Evolutionary conservation across 2,797 vertebrate species (phyloP), one percentile per base, ranked within the genome.

Genomic region (Phoxinus dragarum): DNA sequence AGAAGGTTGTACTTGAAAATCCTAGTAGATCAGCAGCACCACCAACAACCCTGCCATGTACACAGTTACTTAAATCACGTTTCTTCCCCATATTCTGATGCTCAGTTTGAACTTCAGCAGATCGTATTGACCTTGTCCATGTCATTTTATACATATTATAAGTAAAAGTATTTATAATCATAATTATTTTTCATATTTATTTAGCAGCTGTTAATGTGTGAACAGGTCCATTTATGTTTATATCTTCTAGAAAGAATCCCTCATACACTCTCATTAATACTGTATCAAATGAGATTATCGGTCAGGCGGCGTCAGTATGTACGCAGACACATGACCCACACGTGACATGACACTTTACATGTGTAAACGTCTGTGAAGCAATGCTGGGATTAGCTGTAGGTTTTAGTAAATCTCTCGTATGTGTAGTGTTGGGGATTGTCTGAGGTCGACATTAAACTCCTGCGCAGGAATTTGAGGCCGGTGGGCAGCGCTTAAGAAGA

Each of bases 381-480:
- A 64, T 64, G 44, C 21, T 17, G 59, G 67, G 59, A 75, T 83
- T 49, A 83, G 40, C 69, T 74, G 40, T 34, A 49, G 40, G 68
- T 71, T 42, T 72, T 42, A 44, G 72, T 40, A 77, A 77, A 59
- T 40, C 74, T 59, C 74, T 59, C 2, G 23, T 77, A n/a, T 59
- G 52, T 56, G 74, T 56, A n/a, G 56, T 52, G 9, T 27, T 27
- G 59, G 31, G 71, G 71, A 66, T 83, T 82, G 81, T 66, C 14
- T 66, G 59, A 68, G 82, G 59, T 84, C 44, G 1, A 14, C 36
- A 38, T 74, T 82, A 64, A 82, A 82, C 56, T 77, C 38, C 36
- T 56, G 66, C 27, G 68, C 17, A 36, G 80, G 54, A 44, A 82
- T 40, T 47, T 64, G 54, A 49, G 61, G 61, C 42, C 19, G 4